These are phyloP conservation scores for Tuberolachnus salignus DNA, from an alignment of 2,888 invertebrate species.

Conservation along the genomic window DNA sequence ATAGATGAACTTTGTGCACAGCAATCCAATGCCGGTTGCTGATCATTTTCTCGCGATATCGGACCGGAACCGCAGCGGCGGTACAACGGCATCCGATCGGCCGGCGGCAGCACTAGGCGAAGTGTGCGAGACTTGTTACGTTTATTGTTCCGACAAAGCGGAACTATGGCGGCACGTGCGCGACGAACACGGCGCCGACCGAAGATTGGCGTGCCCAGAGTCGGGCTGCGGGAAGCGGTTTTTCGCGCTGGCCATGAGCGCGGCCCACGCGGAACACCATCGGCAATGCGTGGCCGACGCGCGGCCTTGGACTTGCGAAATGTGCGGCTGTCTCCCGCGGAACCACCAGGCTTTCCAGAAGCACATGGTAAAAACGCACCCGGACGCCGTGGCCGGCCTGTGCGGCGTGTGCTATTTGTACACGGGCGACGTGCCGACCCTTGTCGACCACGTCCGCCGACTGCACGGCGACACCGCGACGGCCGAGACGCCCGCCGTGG, in stretches of 20 bases:
- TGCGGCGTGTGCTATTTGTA: conserved; percentile 10
- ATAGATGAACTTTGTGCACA: background rate
- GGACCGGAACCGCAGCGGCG: background rate
- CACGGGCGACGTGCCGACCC: background rate
- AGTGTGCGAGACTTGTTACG: background rate
- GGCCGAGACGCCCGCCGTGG: background rate
- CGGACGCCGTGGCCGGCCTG: background rate
- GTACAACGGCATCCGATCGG: background rate
- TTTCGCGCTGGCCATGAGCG: background rate
- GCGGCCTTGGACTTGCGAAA: conserved; percentile 2
- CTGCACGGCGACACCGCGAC: background rate
- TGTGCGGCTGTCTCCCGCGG: background rate
- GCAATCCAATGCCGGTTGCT: conserved; percentile 8
- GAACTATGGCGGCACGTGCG: conserved; percentile 25
- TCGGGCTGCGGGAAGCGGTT: conserved; percentile 6
- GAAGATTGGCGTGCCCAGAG: background rate
- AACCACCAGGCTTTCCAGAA: background rate
- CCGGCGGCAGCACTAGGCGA: background rate
- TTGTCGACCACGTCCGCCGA: background rate
- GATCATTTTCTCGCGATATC: conserved; percentile 5
- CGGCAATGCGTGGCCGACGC: background rate
- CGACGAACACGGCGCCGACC: background rate
- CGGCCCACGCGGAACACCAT: background rate
- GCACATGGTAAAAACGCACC: background rate
- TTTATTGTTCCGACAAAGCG: background rate